These are phyloP conservation scores for Lordiphosa fenestrarum DNA, from an alignment of 2,888 invertebrate species.

Conservation along the genomic window DNA sequence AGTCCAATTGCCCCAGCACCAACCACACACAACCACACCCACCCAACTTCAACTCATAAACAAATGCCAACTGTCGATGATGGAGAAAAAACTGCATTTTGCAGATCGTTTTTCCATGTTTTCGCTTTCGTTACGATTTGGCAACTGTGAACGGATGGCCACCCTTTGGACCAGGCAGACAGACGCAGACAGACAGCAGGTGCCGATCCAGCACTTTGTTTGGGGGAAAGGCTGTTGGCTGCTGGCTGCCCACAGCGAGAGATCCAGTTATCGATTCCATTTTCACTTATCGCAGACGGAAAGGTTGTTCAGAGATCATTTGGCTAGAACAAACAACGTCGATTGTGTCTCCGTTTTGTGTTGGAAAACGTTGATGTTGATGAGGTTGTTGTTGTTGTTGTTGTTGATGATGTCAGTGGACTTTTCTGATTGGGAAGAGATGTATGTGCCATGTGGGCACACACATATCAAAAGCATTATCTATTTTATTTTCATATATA, in stretches of 20 bases:
- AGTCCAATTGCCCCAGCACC: constrained; percentile 2
- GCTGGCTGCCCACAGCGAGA: not conserved
- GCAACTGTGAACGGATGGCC: constrained; percentile 46
- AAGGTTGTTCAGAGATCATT: constrained; percentile 2
- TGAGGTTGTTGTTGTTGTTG: too few relatives aligned
- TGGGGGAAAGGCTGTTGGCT: too few relatives aligned
- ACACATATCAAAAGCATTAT: constrained; percentile 7
- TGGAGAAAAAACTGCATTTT: constrained; percentile 22
- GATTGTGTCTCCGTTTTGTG: constrained; percentile 41
- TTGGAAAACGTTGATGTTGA: too few relatives aligned
- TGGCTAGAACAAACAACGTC: constrained; percentile 42
- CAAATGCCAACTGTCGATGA: constrained; percentile 41
- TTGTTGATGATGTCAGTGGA: constrained; percentile 44
- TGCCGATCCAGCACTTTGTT: constrained; percentile 24
- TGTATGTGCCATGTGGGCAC: constrained; percentile 3
- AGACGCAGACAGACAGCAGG: not conserved
- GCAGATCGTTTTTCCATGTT: constrained; percentile 20
- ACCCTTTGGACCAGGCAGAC: constrained; percentile 15
- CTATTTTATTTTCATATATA: constrained; percentile 3
- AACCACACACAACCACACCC: not conserved
- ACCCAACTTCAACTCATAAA: constrained; percentile 39
- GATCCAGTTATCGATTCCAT: constrained; percentile 8
- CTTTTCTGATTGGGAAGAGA: constrained; percentile 5
- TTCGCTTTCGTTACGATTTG: constrained; percentile 30
- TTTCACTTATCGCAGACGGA: constrained; percentile 14